phyloP scores from a whole-genome alignment of 2,797 vertebrate species.

The Alosa sapidissima region DNA sequence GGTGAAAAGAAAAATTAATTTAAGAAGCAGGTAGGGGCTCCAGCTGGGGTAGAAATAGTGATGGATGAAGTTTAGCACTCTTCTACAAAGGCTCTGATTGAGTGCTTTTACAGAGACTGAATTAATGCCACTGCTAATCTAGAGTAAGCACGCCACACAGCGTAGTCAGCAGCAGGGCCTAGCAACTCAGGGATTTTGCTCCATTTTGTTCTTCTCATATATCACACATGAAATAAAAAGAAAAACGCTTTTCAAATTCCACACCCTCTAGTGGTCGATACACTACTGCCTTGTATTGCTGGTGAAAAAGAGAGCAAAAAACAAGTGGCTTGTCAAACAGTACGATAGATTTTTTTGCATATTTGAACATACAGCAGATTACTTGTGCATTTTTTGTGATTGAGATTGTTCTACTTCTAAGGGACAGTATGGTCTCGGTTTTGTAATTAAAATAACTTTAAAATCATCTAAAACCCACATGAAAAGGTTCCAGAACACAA shows the following conservation, averaged over 20 bases:
- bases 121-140: conserved; percentile 55
- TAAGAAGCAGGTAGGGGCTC: conserved; percentile 40
- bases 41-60: conserved; percentile 36
- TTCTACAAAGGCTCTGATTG: conserved; percentile 49
- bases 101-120: conserved; percentile 51
- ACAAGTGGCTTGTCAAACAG: neutral
- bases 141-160: conserved; percentile 40
- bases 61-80: conserved; percentile 58
- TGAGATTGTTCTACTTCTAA: neutral
- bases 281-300: neutral
- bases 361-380: neutral
- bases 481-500: neutral
- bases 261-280: conserved; percentile 41
- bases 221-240: neutral
- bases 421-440: neutral
- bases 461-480: neutral
- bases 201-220: conserved; percentile 2
- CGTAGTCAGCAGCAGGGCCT: conserved; percentile 24
- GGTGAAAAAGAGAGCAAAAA: neutral
- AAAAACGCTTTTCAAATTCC: conserved; percentile 27
- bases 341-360: neutral
- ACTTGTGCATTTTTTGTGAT: neutral
- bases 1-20: conserved; percentile 49
- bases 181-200: conserved; percentile 11
- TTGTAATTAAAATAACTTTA: neutral